Base-by-base conservation (phyloP, 2,797 vertebrate species). In the Loris lydekkerianus region DNA sequence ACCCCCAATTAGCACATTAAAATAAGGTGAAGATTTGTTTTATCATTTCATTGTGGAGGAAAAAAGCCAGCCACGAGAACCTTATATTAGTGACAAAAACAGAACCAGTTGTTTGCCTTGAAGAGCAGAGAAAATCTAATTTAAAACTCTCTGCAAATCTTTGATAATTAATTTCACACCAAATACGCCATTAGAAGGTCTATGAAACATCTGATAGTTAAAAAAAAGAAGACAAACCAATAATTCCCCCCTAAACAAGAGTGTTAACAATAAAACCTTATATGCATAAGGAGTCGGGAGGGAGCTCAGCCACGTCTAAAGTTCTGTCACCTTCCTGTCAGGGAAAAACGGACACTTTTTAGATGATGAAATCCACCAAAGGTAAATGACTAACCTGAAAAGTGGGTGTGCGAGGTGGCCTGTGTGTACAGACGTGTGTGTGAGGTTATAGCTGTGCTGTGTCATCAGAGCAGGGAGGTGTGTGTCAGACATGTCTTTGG, bases 1-100 rank as follows among this genome's bases (percentile, higher is more conserved):
- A 98, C 98, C 98, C 94, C 97, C 98, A 98, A 98, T 98, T 98
- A 98, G 96, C 98, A 94, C 98, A 98, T 98, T 97, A 98, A 98
- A 98, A 97, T 75, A 97, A 80, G 84, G 93, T 17, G 49, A 94
- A 97, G 97, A 97, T 97, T 98, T 78, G 97, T 97, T 97, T 97
- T 85, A 97, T 96, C 96, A 93, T 97, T 95, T 95, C 23, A 40
- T 95, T 97, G 96, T 96, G 95, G 95, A 98, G 96, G 14, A 23
- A 67, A 97, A 97, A 96, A 97, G 69, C 87, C 97, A 95, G 95
- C 93, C 43, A 92, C 29, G 97, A 96, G 97, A 96, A 98, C 97
- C 98, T 98, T 82, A 4, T 10, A 46, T 69, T 96, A 97, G 97
- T 21, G 73, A 97, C 84, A 91, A 96, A 96, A 95, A n/a, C 88